A percentile compares a stretch with the other conserved stretches of the same genome.
These are phyloP conservation scores for Ailuropoda melanoleuca DNA, from an alignment of 2,113 vertebrate genomes.

Conservation along the genomic window DNA sequence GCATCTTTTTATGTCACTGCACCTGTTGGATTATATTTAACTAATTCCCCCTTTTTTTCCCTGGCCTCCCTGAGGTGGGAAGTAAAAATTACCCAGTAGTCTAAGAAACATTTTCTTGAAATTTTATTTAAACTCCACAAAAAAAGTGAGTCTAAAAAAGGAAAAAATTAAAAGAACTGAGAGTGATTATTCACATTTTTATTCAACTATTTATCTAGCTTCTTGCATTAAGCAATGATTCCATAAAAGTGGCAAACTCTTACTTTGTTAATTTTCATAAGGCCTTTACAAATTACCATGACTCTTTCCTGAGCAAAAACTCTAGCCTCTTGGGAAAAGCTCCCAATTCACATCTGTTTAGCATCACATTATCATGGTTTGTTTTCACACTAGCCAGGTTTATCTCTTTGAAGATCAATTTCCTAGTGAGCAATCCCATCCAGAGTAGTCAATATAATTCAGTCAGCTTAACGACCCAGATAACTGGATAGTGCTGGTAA, in stretches of 20 bases:
- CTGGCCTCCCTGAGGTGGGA: background rate
- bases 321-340: background rate
- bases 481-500: background rate
- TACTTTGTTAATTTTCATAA: background rate
- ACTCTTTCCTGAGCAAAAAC: background rate
- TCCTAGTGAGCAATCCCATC: conserved; percentile 38
- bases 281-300: background rate
- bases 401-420: conserved; percentile 37
- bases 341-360: background rate
- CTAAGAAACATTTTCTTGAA: background rate
- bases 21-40: background rate
- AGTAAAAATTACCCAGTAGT: background rate
- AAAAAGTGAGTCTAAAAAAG: background rate
- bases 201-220: background rate
- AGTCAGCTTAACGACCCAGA: conserved; percentile 14
- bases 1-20: background rate
- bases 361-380: background rate
- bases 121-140: background rate
- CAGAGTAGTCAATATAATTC: conserved; percentile 30
- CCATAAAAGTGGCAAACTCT: background rate
- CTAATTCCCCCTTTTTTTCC: background rate
- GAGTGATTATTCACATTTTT: background rate
- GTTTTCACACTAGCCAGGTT: background rate
- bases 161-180: background rate
- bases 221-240: background rate